Evolutionary conservation across 1,140 invertebrate genomes (phyloP).

Genomic region (Neodiprion pinetum): DNA sequence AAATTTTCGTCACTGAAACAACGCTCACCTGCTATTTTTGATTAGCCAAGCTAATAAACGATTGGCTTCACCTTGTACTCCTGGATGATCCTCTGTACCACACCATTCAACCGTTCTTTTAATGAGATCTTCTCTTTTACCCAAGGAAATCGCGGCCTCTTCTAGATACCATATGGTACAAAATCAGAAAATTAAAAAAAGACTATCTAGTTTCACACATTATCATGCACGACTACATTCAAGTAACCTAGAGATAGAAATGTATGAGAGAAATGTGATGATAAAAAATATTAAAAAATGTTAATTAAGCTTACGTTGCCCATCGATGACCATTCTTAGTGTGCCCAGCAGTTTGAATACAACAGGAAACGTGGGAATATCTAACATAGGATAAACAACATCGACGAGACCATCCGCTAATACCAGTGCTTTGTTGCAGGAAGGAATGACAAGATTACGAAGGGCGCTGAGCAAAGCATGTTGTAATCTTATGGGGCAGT

Average conservation of each 20-base stretch:
- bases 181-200: conserved; percentile 19
- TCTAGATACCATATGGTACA: conserved; percentile 56
- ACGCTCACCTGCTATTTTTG: conserved; percentile 71
- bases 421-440: conserved; percentile 76
- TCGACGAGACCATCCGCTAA: conserved; percentile 77
- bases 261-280: not conserved
- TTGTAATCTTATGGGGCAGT: conserved; percentile 77
- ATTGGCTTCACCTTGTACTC: conserved; percentile 85
- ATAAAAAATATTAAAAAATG: not conserved
- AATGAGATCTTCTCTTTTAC: conserved; percentile 66
- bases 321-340: conserved; percentile 84
- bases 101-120: conserved; percentile 79
- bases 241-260: conserved; percentile 44
- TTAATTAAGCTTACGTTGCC: conserved; percentile 66
- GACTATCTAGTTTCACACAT: conserved; percentile 32
- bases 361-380: conserved; percentile 79
- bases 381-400: conserved; percentile 74
- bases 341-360: conserved; percentile 88
- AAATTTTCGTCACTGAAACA: conserved; percentile 28
- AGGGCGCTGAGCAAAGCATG: conserved; percentile 84
- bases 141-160: conserved; percentile 68
- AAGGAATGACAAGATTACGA: conserved; percentile 83
- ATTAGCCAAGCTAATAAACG: conserved; percentile 83
- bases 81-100: conserved; percentile 78
- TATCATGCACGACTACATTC: conserved; percentile 31